A percentile compares a stretch with the other conserved stretches of the same genome.
These are phyloP conservation scores for Catotricha subobsoleta DNA, from an alignment of 2,888 invertebrate genomes.

Conservation along the genomic window DNA sequence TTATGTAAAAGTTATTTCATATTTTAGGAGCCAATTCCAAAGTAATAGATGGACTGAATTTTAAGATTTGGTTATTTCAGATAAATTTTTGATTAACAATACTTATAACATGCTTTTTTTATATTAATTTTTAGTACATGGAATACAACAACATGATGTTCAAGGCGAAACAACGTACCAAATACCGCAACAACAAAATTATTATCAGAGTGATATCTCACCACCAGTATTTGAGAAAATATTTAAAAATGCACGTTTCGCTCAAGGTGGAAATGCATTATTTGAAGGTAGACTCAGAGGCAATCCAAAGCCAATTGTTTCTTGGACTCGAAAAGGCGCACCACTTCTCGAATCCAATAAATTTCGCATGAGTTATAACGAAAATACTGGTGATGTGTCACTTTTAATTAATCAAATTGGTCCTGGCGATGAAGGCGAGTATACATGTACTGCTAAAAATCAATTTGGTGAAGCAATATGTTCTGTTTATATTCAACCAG, in stretches of 20 bases:
- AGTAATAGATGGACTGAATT: too few species aligned
- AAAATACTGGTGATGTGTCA: conserved; percentile 69
- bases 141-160: conserved; percentile 16
- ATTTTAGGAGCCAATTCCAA: too few species aligned
- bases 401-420: conserved; percentile 87
- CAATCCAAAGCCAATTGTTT: conserved; percentile 78
- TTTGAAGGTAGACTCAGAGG: conserved; percentile 86
- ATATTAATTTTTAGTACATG: conserved; percentile 3
- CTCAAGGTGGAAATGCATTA: conserved; percentile 82
- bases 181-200: conserved; percentile 10
- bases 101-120: background rate
- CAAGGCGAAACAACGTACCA: conserved; percentile 6
- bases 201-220: conserved; percentile 45
- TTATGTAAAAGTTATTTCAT: too few species aligned
- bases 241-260: conserved; percentile 85
- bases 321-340: conserved; percentile 76
- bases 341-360: conserved; percentile 69
- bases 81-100: background rate
- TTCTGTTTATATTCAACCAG: conserved; percentile 85
- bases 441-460: conserved; percentile 86
- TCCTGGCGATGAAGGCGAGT: conserved; percentile 91
- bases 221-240: conserved; percentile 93
- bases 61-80: background rate
- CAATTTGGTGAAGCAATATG: conserved; percentile 94
- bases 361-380: conserved; percentile 79